Evolutionary conservation across 2,113 vertebrate genomes (phyloP).

Genomic region (Datnioides undecimradiatus): DNA sequence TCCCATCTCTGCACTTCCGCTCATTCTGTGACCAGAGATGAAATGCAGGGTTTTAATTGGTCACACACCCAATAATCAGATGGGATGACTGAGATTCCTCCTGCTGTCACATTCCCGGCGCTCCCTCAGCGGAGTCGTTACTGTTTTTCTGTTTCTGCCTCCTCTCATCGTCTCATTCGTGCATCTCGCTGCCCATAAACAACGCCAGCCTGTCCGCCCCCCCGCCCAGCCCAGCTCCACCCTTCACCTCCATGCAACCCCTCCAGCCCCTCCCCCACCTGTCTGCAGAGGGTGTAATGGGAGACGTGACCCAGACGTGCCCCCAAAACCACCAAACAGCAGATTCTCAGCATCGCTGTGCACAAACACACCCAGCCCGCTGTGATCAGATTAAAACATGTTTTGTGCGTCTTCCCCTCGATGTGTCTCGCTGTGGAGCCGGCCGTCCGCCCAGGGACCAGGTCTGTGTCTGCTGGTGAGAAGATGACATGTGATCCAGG

Average conservation of each 20-base stretch:
- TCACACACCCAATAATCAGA: background rate
- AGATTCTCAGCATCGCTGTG: no score
- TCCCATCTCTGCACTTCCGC: background rate
- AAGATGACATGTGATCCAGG: no score
- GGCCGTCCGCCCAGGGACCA: no score
- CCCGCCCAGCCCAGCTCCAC: slow-evolving; percentile 12
- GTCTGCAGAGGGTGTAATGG: slow-evolving; percentile 51
- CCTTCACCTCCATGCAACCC: slow-evolving; percentile 31
- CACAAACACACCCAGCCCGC: no score
- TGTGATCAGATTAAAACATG: no score
- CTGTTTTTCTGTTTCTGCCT: slow-evolving; percentile 16
- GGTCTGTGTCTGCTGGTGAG: no score
- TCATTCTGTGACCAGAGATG: background rate
- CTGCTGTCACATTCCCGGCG: background rate
- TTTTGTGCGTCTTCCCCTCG: no score
- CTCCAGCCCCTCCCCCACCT: slow-evolving; percentile 19
- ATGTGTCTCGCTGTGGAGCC: no score
- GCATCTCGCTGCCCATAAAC: slow-evolving; percentile 26
- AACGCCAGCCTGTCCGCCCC: slow-evolving; percentile 14
- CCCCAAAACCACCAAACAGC: slow-evolving; percentile 33
- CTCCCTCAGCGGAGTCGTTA: no score
- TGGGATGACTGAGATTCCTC: slow-evolving; percentile 3
- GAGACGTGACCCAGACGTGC: slow-evolving; percentile 69
- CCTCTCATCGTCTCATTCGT: slow-evolving; percentile 26
- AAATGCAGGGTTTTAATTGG: background rate